Percentiles rank a stretch among this genome's conserved stretches.
Conservation (phyloP, 2,797 vertebrate genomes). For the Anas bernieri region DNA sequence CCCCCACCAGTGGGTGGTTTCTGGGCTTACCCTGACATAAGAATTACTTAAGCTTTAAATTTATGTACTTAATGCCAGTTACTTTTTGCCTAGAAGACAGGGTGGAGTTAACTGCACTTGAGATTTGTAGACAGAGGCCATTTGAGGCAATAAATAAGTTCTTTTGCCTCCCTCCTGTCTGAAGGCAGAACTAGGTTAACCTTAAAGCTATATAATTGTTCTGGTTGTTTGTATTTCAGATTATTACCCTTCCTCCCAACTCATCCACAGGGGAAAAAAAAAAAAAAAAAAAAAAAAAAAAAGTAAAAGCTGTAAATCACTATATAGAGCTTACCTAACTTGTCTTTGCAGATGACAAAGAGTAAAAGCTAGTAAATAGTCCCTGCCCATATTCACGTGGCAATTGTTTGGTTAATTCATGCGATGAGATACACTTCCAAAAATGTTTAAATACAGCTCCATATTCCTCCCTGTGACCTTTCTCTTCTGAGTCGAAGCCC, state of each 20-base stretch:
- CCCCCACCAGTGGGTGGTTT: neutral
- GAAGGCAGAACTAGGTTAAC: slow-evolving; percentile 31
- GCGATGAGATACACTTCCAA: neutral
- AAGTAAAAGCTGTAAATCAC: slow-evolving; percentile 35
- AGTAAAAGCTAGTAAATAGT: neutral
- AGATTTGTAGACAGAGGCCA: slow-evolving; percentile 46
- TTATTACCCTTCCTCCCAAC: neutral
- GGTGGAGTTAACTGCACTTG: slow-evolving; percentile 30
- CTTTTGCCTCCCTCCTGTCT: slow-evolving; percentile 35
- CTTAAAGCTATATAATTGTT: slow-evolving; percentile 34
- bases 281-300: neutral
- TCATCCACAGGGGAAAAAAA: neutral
- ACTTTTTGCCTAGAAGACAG: slow-evolving; percentile 47
- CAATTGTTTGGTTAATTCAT: neutral
- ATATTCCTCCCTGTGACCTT: neutral
- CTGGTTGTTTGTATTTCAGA: slow-evolving; percentile 25
- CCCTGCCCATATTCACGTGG: neutral
- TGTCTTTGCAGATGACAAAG: neutral
- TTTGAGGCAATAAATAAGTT: slow-evolving; percentile 37
- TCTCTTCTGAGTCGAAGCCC: neutral
- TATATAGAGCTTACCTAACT: neutral
- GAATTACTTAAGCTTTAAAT: slow-evolving; percentile 2
- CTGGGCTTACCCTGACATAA: neutral
- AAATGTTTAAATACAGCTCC: neutral
- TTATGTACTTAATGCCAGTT: neutral